Conservation (phyloP, 1,140 invertebrate species). For the Pseudomyrmex dendroicus region DNA sequence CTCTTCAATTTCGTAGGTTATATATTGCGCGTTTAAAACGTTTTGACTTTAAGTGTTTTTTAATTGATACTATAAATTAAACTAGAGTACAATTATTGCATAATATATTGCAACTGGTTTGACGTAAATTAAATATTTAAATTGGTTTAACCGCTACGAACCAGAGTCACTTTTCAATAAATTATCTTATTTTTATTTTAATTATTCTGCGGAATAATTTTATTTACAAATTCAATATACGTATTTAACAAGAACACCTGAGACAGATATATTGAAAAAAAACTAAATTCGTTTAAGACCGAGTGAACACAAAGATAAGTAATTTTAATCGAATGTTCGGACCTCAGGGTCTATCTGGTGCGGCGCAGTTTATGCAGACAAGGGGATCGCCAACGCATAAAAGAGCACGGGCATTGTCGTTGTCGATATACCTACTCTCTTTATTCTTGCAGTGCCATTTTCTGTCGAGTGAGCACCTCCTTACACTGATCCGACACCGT, state of each 20-base stretch:
- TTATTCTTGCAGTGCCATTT: conserved; percentile 61
- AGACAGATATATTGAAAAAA: neutral
- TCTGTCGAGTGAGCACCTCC: conserved; percentile 28
- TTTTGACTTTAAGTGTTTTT: no score
- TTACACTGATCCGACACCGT: neutral
- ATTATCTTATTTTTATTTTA: neutral
- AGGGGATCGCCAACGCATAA: conserved; percentile 78
- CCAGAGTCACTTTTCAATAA: neutral
- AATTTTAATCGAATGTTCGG: conserved; percentile 73
- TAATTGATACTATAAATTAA: no score
- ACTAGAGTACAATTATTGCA: neutral
- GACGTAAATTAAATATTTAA: no score
- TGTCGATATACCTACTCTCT: conserved; percentile 67
- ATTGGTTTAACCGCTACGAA: no score
- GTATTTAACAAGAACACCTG: neutral
- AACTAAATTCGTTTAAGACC: neutral
- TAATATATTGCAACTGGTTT: no score
- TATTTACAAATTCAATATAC: neutral
- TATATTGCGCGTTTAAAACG: no score
- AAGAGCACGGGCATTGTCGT: conserved; percentile 73
- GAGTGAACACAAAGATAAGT: conserved; percentile 59
- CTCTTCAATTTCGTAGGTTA: neutral
- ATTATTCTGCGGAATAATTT: neutral
- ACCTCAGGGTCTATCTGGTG: conserved; percentile 69
- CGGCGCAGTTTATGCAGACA: conserved; percentile 75